Percentiles rank a stretch among this genome's conserved stretches.
Conservation (phyloP, 2,797 vertebrate species). For the Chaunax sp. region DNA sequence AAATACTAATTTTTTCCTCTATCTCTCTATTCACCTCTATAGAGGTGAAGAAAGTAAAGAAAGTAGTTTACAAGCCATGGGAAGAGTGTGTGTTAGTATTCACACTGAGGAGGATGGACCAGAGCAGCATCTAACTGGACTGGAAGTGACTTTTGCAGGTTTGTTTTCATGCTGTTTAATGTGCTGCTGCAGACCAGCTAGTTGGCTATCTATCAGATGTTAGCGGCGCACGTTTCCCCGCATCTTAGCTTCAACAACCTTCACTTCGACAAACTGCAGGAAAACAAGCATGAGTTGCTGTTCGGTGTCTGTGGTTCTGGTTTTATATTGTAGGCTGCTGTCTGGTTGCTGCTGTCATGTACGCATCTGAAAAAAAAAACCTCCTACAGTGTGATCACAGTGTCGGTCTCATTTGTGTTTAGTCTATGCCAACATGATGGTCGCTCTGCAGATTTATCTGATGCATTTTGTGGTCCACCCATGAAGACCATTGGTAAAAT, state of each 20-base stretch:
- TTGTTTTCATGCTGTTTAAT: neutral
- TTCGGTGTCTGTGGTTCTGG: too few relatives aligned
- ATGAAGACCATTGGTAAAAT: neutral
- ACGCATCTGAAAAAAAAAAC: too few relatives aligned
- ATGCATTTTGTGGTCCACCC: constrained; percentile 35
- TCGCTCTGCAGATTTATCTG: constrained; percentile 24
- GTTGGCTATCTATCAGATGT: too few relatives aligned
- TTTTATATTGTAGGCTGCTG: too few relatives aligned
- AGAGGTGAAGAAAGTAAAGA: neutral
- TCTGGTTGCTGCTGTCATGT: too few relatives aligned
- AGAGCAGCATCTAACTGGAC: neutral
- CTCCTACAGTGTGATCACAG: neutral
- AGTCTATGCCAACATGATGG: neutral
- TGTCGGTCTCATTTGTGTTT: constrained; percentile 17
- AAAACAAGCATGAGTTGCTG: too few relatives aligned
- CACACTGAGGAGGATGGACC: neutral
- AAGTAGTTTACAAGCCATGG: neutral
- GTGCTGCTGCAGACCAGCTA: neutral
- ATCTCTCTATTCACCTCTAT: too few relatives aligned
- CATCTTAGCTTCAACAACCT: too few relatives aligned
- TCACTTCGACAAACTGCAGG: neutral
- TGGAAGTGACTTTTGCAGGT: neutral
- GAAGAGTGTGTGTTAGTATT: neutral
- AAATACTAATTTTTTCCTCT: neutral
- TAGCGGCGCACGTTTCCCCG: too few relatives aligned